phyloP scores from a whole-genome alignment of 2,888 invertebrate species.

The Ophonus ardosiacus region DNA sequence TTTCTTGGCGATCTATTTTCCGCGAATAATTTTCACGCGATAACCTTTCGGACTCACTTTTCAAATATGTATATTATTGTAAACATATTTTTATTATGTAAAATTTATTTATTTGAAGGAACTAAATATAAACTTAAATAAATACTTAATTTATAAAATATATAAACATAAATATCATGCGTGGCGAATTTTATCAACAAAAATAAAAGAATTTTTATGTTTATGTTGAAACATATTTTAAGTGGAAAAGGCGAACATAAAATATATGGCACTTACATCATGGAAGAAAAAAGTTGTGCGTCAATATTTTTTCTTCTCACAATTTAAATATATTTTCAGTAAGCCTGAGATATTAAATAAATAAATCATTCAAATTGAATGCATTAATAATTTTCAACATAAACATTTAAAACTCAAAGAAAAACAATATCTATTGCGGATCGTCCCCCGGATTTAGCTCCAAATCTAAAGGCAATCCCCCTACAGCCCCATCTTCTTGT shows the following conservation, averaged over 20 bases:
- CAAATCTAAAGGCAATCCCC: constrained; percentile 65
- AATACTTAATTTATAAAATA: constrained; percentile 29
- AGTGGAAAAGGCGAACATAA: not conserved
- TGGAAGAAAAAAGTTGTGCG: not conserved
- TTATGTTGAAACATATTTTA: constrained; percentile 5
- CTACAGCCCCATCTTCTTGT: constrained; percentile 67
- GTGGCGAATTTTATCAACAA: not conserved
- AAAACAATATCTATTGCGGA: constrained; percentile 38
- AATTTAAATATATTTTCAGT: not conserved
- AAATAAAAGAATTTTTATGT: not conserved
- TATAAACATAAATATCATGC: constrained; percentile 12
- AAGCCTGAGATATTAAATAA: not conserved
- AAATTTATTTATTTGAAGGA: not conserved
- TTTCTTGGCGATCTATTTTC: no score
- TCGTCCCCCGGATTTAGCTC: constrained; percentile 63
- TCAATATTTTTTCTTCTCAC: not conserved
- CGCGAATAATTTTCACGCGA: no score
- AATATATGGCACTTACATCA: not conserved
- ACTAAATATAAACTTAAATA: constrained; percentile 25
- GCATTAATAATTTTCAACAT: not conserved
- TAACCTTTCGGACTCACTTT: no score
- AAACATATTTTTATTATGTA: no score
- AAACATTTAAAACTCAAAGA: constrained; percentile 3
- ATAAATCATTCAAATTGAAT: not conserved
- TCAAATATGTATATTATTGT: no score